phyloP scores from a whole-genome alignment of 1,140 invertebrate genomes.

The Helicoverpa zea region DNA sequence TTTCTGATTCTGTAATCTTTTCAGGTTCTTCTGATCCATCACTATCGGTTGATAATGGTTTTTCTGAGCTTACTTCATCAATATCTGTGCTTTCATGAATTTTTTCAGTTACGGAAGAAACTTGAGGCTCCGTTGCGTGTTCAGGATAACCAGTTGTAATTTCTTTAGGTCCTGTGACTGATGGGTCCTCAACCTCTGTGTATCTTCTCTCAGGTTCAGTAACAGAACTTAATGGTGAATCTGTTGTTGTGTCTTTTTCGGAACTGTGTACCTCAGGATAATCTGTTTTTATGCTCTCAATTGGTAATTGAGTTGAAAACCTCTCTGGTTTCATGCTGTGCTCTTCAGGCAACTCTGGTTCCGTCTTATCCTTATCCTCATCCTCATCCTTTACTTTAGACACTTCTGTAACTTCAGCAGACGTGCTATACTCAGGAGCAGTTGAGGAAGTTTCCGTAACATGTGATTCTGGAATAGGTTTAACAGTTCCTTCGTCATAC shows the following conservation, averaged over 20 bases:
- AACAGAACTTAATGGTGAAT: background rate
- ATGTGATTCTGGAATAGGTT: slow-evolving; percentile 25
- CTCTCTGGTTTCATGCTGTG: background rate
- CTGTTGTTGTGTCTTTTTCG: slow-evolving; percentile 5
- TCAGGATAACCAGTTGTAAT: slow-evolving; percentile 8
- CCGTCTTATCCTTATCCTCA: background rate
- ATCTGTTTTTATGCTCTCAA: background rate
- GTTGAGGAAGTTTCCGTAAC: background rate
- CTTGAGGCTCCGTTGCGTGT: background rate
- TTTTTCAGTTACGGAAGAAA: slow-evolving; percentile 2
- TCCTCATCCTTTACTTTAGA: background rate
- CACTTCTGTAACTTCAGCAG: background rate
- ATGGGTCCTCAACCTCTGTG: slow-evolving; percentile 25
- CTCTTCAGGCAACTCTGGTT: background rate
- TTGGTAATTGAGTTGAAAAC: background rate
- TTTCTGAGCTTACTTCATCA: background rate
- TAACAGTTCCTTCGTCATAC: background rate
- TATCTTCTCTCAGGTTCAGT: slow-evolving; percentile 22
- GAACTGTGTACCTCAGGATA: background rate
- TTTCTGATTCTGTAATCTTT: background rate
- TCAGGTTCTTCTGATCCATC: slow-evolving; percentile 2
- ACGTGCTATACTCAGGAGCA: background rate
- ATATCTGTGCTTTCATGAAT: background rate
- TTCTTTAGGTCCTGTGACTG: slow-evolving; percentile 1
- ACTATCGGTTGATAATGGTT: background rate